Evolutionary conservation across 2,113 vertebrate genomes (phyloP), one percentile per base, ranked within the genome.

Genomic region (Crotalus tigris): DNA sequence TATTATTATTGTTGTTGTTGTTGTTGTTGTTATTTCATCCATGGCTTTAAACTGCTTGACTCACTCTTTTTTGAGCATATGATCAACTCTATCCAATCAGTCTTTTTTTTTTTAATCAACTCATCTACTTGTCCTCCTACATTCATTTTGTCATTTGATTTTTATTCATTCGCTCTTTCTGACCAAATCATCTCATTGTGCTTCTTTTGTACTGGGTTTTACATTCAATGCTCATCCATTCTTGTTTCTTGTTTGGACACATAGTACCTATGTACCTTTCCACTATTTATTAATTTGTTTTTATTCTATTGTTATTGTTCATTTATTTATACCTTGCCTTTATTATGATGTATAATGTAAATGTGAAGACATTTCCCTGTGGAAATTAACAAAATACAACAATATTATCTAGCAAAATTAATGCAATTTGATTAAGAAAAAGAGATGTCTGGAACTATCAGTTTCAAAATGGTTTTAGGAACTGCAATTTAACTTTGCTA

Each of bases 401-500:
- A 54, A 2, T 1, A 23, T 87, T 75, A 44, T 44, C 23, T 88
- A 26, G 64, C 24, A 49, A 89, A 81, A 24, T 24, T 44, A 33
- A 61, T 87, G 9, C 54, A 89, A 91, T 93, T 93, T 93, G 87
- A 54, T 57, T 92, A 92, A 87, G 49, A 13, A 54, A 9, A 49
- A 88, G 93, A 75, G 87, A 51, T 92, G 92, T 55, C 7, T 90
- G 86, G 96, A 13, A 87, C 91, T 90, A 93, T 90, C 69, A 91
- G 10, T 58, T 95, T 1, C 81, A 26, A 51, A 91, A 0, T 95
- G 89, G 93, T 93, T 93, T 95, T 88, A 88, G 91, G 89, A 94
- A 49, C 58, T 95, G 90, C 44, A 69, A 92, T 96, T 94, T 59
- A 92, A 81, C 90, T 86, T 21, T 6, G 44, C 24, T 94, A 95